Base-by-base conservation (phyloP, 2,888 invertebrate genomes). In the Drosophila ochracea region DNA sequence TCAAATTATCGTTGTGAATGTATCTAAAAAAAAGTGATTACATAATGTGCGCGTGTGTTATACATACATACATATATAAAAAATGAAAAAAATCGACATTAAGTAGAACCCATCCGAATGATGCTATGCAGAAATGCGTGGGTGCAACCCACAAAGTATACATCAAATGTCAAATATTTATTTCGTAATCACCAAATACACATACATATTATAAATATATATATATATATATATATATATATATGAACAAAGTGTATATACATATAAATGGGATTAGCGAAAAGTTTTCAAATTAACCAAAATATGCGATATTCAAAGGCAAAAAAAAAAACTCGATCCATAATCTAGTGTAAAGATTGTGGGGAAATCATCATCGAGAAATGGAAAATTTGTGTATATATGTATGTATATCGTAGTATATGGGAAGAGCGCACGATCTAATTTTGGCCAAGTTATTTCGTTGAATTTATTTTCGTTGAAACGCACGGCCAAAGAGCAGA, bases 371-470 rank as follows among this genome's bases (percentile, higher is more conserved):
- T 28, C 28, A 68, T 53, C 39, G 49, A 30, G 49, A 58, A 73
- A 72, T 69, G 83, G 66, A 84, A 75, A 80, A 62, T 63, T 58
- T 80, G 60, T 70, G 57, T 71, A 58, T 71, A 47, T 47, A 43
- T 49, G 5, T 37, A 33, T 76, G 52, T 73, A 50, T 64, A 50
- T 53, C 13, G n/a, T 31, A 41, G 58, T 58, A 58, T 43, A 33
- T 43, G 41, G 37, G 13, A 50, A 63, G 67, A 76, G 72, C 77
- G 85, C 82, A 84, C 89, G 87, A 76, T 91, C 92, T 93, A 92
- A 93, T 91, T 92, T 92, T 92, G 92, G 92, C 91, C 80, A 88
- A 92, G 84, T 82, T 89, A 84, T 86, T 85, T 82, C 78, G 70
- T 78, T 60, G 62, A 67, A 78, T 83, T 89, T 87, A 87, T 87